Evolutionary conservation across 2,113 vertebrate species (phyloP).

Genomic region (Carassius gibelio): DNA sequence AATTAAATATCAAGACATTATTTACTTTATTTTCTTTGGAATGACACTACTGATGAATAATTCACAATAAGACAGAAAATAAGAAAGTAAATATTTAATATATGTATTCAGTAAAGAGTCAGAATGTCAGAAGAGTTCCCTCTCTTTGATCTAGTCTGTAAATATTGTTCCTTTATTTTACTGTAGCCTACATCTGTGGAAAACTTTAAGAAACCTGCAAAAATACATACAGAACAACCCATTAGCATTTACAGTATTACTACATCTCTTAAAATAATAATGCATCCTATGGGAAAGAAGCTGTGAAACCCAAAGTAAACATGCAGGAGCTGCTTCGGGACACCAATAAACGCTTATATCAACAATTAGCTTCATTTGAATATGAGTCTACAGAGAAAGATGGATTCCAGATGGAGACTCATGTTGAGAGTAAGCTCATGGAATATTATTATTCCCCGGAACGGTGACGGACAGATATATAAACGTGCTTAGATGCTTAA

Average conservation of each 20-base stretch:
- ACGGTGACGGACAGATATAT: not conserved
- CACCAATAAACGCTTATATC: not conserved
- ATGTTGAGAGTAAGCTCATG: slow-evolving; percentile 1
- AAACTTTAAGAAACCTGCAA: not conserved
- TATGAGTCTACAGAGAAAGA: not conserved
- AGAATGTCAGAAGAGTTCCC: no score
- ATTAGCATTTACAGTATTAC: not conserved
- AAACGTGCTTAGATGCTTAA: slow-evolving; percentile 14
- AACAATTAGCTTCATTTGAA: not conserved
- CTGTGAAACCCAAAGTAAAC: not conserved
- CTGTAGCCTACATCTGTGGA: not conserved
- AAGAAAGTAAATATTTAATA: no score
- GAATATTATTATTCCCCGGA: not conserved
- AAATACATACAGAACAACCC: not conserved
- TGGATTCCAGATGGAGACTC: slow-evolving; percentile 5
- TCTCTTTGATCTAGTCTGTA: no score
- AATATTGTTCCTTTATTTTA: no score
- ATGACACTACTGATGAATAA: no score
- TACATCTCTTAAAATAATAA: not conserved
- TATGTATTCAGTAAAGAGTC: no score
- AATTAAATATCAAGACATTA: no score
- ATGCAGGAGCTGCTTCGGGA: not conserved
- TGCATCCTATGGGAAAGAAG: not conserved
- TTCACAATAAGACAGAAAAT: no score
- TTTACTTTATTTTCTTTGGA: no score